Evolutionary conservation across 2,113 vertebrate species (phyloP).

Genomic region (Cygnus atratus): DNA sequence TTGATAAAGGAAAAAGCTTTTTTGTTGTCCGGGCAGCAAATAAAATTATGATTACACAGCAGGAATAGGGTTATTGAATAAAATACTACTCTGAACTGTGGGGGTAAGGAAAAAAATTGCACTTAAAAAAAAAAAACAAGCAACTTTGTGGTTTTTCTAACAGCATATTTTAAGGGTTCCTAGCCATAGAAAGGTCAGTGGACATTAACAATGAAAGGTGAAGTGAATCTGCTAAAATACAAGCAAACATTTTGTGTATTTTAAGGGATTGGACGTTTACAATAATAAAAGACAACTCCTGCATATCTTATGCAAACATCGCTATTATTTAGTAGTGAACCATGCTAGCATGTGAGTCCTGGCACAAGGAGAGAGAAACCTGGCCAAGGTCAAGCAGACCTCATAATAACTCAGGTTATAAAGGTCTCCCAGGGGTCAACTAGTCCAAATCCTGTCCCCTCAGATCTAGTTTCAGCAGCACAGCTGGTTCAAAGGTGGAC

Average conservation of each 20-base stretch:
- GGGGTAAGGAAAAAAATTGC: no score
- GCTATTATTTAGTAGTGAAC: neutral
- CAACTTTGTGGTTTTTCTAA: neutral
- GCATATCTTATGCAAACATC: neutral
- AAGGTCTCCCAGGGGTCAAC: neutral
- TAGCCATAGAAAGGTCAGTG: neutral
- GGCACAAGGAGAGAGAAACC: neutral
- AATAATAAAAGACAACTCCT: neutral
- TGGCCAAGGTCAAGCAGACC: neutral
- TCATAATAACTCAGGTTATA: neutral
- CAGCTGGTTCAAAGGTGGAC: neutral
- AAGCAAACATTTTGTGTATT: neutral
- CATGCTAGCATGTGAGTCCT: neutral
- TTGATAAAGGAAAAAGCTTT: neutral
- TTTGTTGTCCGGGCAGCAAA: neutral
- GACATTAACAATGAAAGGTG: neutral
- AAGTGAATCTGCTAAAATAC: neutral
- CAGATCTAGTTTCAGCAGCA: neutral
- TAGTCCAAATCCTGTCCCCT: rapidly evolving
- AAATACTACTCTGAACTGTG: neutral
- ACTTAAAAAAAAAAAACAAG: neutral
- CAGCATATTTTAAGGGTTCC: neutral
- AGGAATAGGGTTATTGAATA: neutral
- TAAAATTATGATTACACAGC: neutral
- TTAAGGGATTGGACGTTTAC: neutral